Percentiles rank a stretch among this genome's conserved stretches.
Evolutionary conservation across 1,140 invertebrate genomes (phyloP).

Genomic region (Tetramorium simillimum): DNA sequence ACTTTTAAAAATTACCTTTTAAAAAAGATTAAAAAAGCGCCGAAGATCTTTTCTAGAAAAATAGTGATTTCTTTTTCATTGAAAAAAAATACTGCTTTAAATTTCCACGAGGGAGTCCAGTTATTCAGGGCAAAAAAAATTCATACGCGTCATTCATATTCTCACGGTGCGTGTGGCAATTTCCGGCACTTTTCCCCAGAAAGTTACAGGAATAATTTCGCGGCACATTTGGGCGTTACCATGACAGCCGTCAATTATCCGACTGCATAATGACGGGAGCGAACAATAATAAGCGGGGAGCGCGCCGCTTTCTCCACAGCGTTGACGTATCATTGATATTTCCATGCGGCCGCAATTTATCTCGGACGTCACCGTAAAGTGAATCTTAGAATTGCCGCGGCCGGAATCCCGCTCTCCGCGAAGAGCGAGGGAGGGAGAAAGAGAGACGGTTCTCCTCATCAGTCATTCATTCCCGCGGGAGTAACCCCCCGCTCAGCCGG

Average conservation of each 20-base stretch:
- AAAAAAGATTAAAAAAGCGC: too few species aligned
- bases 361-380: slow-evolving; percentile 72
- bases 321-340: slow-evolving; percentile 75
- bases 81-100: slow-evolving; percentile 9
- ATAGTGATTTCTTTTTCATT: too few species aligned
- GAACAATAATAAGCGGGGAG: slow-evolving; percentile 48
- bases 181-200: not conserved
- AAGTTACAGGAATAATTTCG: slow-evolving; percentile 38
- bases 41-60: too few species aligned
- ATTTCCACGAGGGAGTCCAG: not conserved
- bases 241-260: slow-evolving; percentile 53
- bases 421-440: not conserved
- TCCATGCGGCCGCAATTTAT: slow-evolving; percentile 77
- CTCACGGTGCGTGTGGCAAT: not conserved
- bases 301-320: slow-evolving; percentile 21
- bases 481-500: slow-evolving; percentile 24
- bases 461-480: slow-evolving; percentile 76
- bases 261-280: slow-evolving; percentile 34
- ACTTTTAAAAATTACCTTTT: too few species aligned
- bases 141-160: not conserved
- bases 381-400: slow-evolving; percentile 72
- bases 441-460: slow-evolving; percentile 63
- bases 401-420: not conserved
- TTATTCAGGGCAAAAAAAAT: not conserved
- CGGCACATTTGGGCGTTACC: slow-evolving; percentile 25